Base-by-base conservation (phyloP, 2,797 vertebrate genomes). In the Chelonia mydas region DNA sequence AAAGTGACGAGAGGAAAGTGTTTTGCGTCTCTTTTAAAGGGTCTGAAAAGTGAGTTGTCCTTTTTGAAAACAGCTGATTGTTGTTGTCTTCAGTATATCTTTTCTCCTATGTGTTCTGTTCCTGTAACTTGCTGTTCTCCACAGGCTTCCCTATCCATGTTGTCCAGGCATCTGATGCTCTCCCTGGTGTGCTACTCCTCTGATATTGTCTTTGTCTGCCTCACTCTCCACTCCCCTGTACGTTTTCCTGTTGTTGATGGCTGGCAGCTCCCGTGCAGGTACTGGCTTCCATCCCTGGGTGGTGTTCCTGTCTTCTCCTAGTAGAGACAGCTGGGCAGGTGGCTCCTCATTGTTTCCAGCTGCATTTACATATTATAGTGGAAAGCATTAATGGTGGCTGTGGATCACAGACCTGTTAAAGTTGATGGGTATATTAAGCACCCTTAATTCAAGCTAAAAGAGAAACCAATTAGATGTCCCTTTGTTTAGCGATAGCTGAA, bases 61-160 rank as follows among this genome's bases (percentile, higher is more conserved):
- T 74, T 74, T 74, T 25, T 41, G n/a, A 74, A 74, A 45, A 41
- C 23, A 45, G 37, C 37, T 23, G 11, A n/a, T n/a, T 17, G 41
- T 31, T 33, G 45, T 37, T n/a, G 17, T 79, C 50, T 79, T 51
- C 49, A 50, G 49, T 79, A n/a, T 27, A 33, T 79, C 25, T 78
- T 17, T 74, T 74, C 31, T 50, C 28, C 77, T n/a, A 4, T 21
- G 47, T 51, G 31, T 51, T 79, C 77, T 6, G 5, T 79, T 51
- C 11, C 16, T 79, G 16, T 74, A 25, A 50, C 49, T 51, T 23
- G 16, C 77, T 79, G 5, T 79, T 79, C 11, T 31, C 49, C 57
- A 31, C 76, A 83, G 68, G 83, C 51, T 90, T 6, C 3, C 78
- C 53, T 83, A n/a, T 93, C 50, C n/a, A n/a, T 84, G n/a, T 80